phyloP scores from a whole-genome alignment of 2,113 vertebrate species.

The Agapornis roseicollis region DNA sequence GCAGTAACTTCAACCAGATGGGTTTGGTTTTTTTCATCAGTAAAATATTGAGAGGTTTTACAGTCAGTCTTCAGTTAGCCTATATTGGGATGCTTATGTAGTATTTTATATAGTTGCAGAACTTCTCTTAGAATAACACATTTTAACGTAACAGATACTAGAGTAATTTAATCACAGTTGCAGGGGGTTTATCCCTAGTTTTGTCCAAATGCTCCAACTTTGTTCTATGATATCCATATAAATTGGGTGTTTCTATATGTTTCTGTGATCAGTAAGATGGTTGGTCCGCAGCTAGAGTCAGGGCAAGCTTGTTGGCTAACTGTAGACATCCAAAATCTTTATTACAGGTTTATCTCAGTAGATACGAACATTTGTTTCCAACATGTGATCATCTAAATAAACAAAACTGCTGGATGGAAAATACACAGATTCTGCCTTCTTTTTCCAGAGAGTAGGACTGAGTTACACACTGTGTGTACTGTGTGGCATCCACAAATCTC shows the following conservation, averaged over 20 bases:
- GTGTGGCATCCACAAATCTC: neutral
- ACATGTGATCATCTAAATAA: neutral
- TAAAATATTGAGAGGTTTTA: neutral
- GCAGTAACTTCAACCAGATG: neutral
- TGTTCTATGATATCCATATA: neutral
- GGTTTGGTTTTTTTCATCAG: fast-evolving
- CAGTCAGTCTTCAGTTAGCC: neutral
- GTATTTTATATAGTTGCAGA: neutral
- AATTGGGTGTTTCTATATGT: neutral
- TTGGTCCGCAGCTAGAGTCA: neutral
- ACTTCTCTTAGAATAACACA: neutral
- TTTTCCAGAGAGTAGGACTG: neutral
- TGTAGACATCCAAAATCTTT: neutral
- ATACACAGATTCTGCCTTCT: neutral
- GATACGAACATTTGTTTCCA: neutral
- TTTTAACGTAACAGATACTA: neutral
- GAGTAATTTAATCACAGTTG: neutral
- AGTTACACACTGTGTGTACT: neutral
- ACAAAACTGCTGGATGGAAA: neutral
- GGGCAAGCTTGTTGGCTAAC: neutral
- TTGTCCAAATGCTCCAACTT: neutral
- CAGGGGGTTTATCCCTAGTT: neutral
- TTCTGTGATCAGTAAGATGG: neutral
- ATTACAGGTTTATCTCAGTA: neutral
- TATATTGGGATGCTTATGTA: neutral